Percentiles rank a stretch among this genome's conserved stretches.
These are phyloP conservation scores for Pampus argenteus DNA, from an alignment of 2,797 vertebrate species.

Conservation along the genomic window DNA sequence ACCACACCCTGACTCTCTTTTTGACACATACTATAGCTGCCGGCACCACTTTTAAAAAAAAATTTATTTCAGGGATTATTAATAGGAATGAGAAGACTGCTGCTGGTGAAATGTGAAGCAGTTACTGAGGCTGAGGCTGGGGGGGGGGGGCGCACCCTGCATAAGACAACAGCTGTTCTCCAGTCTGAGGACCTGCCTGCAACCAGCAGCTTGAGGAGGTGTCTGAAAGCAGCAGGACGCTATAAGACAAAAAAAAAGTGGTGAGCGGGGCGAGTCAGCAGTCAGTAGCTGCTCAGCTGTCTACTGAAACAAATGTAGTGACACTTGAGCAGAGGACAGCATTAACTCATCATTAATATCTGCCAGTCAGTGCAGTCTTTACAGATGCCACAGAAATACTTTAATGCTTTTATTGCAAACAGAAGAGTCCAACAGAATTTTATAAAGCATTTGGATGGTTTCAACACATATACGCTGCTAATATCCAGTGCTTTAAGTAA, in stretches of 20 bases:
- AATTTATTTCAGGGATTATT: slow-evolving; percentile 46
- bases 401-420: background rate
- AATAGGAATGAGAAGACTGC: slow-evolving; percentile 42
- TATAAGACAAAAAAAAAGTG: slow-evolving; percentile 39
- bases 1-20: slow-evolving; percentile 47
- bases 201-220: slow-evolving; percentile 17
- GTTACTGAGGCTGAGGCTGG: slow-evolving; percentile 15
- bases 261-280: slow-evolving; percentile 36
- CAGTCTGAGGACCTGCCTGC: slow-evolving; percentile 16
- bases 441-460: background rate
- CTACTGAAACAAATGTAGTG: slow-evolving; percentile 61
- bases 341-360: slow-evolving; percentile 40
- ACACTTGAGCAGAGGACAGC: slow-evolving; percentile 53
- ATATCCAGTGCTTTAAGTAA: background rate
- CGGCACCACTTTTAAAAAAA: slow-evolving; percentile 38
- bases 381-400: background rate
- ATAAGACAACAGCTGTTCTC: slow-evolving; percentile 64
- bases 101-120: slow-evolving; percentile 50
- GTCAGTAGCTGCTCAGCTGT: slow-evolving; percentile 62
- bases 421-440: background rate
- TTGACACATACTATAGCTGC: slow-evolving; percentile 24
- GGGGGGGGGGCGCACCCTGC: slow-evolving; percentile 20
- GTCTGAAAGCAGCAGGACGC: slow-evolving; percentile 26
- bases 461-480: background rate
- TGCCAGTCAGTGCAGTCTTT: slow-evolving; percentile 12